These are phyloP conservation scores for Drosophila nasuta DNA, from an alignment of 1,140 invertebrate genomes.

Conservation along the genomic window DNA sequence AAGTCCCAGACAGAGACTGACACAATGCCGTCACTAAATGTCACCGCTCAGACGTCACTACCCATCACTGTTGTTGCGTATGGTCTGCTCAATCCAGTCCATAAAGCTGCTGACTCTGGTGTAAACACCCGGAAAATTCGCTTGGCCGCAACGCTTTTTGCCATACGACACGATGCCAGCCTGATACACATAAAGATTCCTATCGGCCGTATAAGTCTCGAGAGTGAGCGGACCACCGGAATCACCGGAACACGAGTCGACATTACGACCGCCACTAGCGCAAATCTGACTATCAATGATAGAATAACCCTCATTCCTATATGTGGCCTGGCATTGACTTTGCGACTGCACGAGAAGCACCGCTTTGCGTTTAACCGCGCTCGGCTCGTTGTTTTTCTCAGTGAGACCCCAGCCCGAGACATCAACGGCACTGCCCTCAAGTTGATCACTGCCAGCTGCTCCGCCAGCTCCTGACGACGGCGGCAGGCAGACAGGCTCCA, in stretches of 20 bases:
- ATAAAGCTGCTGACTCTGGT: conserved; percentile 58
- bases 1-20: too few species aligned
- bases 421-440: conserved; percentile 86
- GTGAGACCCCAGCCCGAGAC: conserved; percentile 94
- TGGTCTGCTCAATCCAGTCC: conserved; percentile 66
- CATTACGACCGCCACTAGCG: conserved; percentile 55
- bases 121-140: conserved; percentile 58
- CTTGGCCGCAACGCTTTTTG: conserved; percentile 31
- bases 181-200: conserved; percentile 54
- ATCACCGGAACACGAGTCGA: conserved; percentile 71
- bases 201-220: conserved; percentile 35
- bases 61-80: conserved; percentile 29
- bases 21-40: too few species aligned
- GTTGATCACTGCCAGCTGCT: conserved; percentile 70
- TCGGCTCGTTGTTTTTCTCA: conserved; percentile 82
- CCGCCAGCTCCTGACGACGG: conserved; percentile 23
- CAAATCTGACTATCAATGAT: conserved; percentile 58
- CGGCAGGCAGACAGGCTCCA: conserved; percentile 92
- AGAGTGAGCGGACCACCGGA: conserved; percentile 72
- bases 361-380: conserved; percentile 64
- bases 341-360: conserved; percentile 45
- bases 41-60: too few species aligned
- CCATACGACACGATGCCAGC: conserved; percentile 66
- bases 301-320: not conserved
- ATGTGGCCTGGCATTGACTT: conserved; percentile 45